Evolutionary conservation across 2,797 vertebrate species (phyloP).

Genomic region (Eidolon dupreanum): DNA sequence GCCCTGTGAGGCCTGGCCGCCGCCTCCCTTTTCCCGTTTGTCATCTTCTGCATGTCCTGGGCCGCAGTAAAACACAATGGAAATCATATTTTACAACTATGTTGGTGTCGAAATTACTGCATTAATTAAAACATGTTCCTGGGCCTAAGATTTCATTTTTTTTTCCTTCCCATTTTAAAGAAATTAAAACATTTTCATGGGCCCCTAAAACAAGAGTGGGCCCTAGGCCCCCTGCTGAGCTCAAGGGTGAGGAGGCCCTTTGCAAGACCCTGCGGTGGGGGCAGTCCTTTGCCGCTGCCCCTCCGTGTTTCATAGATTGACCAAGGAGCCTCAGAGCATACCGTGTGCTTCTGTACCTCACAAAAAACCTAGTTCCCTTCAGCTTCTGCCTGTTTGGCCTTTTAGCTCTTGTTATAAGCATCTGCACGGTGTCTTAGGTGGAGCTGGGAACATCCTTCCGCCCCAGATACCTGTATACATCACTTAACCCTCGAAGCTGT

Average conservation of each 20-base stretch:
- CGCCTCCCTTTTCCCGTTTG: not conserved
- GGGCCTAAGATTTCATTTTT: not conserved
- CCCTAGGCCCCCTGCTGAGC: not conserved
- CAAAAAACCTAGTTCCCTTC: not conserved
- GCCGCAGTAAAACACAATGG: not conserved
- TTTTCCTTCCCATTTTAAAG: not conserved
- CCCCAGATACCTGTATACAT: not conserved
- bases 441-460: not conserved
- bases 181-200: not conserved
- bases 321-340: not conserved
- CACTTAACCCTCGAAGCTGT: not conserved
- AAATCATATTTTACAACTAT: not conserved
- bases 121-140: not conserved
- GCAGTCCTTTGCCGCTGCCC: not conserved
- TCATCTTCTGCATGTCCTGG: not conserved
- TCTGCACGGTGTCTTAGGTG: not conserved
- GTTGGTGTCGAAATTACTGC: not conserved
- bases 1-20: fast-evolving
- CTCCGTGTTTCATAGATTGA: not conserved
- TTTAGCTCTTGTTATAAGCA: not conserved
- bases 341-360: not conserved
- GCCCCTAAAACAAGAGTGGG: not conserved
- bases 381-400: not conserved
- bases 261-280: fast-evolving
- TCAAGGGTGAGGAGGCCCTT: not conserved